phyloP scores from a whole-genome alignment of 1,140 invertebrate genomes.

The Leguminivora glycinivorella region DNA sequence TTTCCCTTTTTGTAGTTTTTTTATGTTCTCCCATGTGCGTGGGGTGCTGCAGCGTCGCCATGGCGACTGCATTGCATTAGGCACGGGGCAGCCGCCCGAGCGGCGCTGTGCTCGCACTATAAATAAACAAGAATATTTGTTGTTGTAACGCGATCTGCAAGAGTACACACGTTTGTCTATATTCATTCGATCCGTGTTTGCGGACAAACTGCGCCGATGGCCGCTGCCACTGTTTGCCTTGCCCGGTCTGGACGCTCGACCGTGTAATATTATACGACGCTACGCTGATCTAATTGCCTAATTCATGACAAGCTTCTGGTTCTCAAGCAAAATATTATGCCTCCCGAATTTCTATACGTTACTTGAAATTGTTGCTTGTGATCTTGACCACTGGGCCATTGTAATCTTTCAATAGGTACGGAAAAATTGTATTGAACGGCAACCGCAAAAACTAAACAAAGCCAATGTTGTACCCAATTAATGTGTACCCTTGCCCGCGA shows the following conservation, averaged over 20 bases:
- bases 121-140: conserved; percentile 70
- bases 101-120: conserved; percentile 48
- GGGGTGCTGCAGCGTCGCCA: conserved; percentile 67
- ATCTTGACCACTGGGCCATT: conserved; percentile 15
- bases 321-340: neutral
- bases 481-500: conserved; percentile 67
- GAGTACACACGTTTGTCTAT: conserved; percentile 67
- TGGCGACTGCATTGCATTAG: conserved; percentile 73
- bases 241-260: conserved; percentile 45
- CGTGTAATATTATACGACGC: conserved; percentile 66
- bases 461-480: conserved; percentile 64
- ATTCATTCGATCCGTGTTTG: conserved; percentile 74
- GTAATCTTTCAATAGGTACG: neutral
- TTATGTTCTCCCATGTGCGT: conserved; percentile 67
- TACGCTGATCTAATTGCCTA: conserved; percentile 29
- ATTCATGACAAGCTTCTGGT: neutral
- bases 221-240: conserved; percentile 62
- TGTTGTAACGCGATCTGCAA: conserved; percentile 69
- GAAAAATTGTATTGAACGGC: conserved; percentile 44
- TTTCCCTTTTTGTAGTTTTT: conserved; percentile 65
- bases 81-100: conserved; percentile 42
- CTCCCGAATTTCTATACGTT: neutral
- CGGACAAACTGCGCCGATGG: conserved; percentile 69
- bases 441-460: conserved; percentile 64
- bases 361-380: neutral